Evolutionary conservation across 2,888 invertebrate genomes (phyloP).

Genomic region (Latrodectus hesperus): DNA sequence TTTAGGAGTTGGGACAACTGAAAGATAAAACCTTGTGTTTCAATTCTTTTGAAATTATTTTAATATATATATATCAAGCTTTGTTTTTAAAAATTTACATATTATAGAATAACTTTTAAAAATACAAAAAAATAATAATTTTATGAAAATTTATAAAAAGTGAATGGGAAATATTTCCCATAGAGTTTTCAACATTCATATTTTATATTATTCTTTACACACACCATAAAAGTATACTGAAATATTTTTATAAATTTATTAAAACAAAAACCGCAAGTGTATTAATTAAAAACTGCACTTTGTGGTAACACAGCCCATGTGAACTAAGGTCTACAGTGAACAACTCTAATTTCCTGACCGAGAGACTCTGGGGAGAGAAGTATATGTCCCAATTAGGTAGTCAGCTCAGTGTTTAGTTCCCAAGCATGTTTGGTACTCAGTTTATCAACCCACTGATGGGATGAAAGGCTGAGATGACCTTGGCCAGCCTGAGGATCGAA

Average conservation of each 20-base stretch:
- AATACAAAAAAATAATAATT: not conserved
- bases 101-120: not conserved
- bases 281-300: not conserved
- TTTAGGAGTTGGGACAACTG: constrained; percentile 44
- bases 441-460: no score
- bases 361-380: no score
- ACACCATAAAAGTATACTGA: not conserved
- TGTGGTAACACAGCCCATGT: no score
- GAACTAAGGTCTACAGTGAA: no score
- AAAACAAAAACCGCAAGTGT: not conserved
- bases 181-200: not conserved
- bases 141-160: not conserved
- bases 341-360: no score
- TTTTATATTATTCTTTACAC: not conserved
- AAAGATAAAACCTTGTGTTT: not conserved
- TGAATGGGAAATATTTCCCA: not conserved
- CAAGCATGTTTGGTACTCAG: no score
- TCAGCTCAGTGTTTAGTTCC: no score
- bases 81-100: not conserved
- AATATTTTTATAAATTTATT: not conserved
- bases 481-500: no score
- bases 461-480: no score
- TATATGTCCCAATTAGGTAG: no score
- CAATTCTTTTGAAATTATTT: no score
- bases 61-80: no score